These are phyloP conservation scores for Phragmatobia fuliginosa DNA, from an alignment of 2,888 invertebrate species.

Conservation along the genomic window DNA sequence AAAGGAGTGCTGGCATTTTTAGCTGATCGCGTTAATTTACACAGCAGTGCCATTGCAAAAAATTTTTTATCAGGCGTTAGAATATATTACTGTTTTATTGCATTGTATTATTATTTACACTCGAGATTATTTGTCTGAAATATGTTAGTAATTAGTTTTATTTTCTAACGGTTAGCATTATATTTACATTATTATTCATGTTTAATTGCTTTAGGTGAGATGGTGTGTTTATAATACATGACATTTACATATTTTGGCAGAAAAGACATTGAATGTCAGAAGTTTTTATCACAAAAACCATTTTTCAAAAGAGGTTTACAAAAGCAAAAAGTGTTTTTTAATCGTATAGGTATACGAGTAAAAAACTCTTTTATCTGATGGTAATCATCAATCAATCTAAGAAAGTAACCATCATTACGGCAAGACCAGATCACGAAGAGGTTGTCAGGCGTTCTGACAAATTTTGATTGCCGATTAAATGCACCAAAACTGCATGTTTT, in stretches of 20 bases:
- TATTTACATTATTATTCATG: background rate
- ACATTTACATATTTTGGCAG: background rate
- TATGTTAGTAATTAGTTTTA: background rate
- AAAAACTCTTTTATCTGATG: no score
- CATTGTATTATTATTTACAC: background rate
- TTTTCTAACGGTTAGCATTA: background rate
- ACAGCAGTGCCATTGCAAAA: slow-evolving; percentile 9
- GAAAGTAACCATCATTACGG: background rate
- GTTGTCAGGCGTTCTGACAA: background rate
- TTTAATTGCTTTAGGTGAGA: background rate
- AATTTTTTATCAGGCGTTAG: slow-evolving; percentile 1
- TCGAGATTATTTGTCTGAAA: background rate
- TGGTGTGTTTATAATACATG: background rate
- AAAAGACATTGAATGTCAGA: background rate
- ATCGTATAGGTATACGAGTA: no score
- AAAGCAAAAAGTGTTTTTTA: background rate
- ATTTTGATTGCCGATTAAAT: background rate
- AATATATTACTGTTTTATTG: background rate
- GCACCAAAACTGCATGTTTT: no score
- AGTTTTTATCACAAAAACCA: background rate
- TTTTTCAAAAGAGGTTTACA: background rate
- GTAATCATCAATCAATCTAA: background rate
- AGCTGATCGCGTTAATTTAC: background rate
- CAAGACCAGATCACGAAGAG: background rate
- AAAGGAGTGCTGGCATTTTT: background rate